Percentiles rank a stretch among this genome's conserved stretches.
Conservation (phyloP, 2,797 vertebrate species). For the Gallinago nigripennis region DNA sequence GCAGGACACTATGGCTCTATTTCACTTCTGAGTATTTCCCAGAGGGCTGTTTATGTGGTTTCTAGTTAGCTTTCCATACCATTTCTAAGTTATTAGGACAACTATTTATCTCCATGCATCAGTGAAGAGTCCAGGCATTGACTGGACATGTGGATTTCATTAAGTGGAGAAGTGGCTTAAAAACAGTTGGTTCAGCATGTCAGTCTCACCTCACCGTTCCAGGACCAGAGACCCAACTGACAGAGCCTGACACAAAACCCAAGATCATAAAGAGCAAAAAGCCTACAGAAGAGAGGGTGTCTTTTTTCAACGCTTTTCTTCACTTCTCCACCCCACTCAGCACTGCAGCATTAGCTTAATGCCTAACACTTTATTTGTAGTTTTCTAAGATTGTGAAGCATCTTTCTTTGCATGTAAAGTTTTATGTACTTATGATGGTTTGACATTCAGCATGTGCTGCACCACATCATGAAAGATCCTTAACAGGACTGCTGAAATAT, state of each 20-base stretch:
- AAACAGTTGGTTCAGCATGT: neutral
- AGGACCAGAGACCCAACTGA: neutral
- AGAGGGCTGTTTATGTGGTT: neutral
- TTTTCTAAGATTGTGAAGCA: neutral
- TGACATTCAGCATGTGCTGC: neutral
- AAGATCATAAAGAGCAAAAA: neutral
- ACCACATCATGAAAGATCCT: neutral
- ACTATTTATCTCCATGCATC: neutral
- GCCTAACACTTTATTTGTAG: neutral
- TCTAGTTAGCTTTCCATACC: neutral
- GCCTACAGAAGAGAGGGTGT: fast-evolving
- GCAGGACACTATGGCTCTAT: neutral
- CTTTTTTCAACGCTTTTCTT: neutral
- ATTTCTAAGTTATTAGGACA: neutral
- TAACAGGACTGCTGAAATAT: neutral
- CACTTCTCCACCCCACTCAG: neutral
- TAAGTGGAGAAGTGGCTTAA: neutral
- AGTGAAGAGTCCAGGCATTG: neutral
- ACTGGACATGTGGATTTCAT: neutral
- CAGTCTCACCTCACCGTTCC: neutral
- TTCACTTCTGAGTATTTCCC: neutral
- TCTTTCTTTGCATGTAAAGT: neutral
- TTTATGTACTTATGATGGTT: neutral
- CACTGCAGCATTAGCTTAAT: neutral
- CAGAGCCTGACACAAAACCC: neutral